These are phyloP conservation scores for Bombus huntii DNA, from an alignment of 1,140 invertebrate genomes.

Conservation along the genomic window DNA sequence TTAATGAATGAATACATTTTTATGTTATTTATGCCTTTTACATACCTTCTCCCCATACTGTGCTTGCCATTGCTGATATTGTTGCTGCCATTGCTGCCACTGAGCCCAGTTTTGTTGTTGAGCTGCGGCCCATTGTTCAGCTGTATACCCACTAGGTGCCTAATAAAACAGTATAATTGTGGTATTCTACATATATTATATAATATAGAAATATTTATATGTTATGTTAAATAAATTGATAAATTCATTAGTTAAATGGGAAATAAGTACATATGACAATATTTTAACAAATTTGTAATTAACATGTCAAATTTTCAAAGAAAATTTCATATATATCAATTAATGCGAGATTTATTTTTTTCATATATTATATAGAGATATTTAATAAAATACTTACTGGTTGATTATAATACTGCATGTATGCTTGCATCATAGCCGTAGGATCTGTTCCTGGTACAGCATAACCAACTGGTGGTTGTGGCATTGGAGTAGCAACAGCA, in stretches of 20 bases:
- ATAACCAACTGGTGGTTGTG: conserved; percentile 80
- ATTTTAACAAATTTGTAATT: not conserved
- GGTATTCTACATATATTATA: not conserved
- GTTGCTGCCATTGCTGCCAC: conserved; percentile 92
- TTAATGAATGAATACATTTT: conserved; percentile 13
- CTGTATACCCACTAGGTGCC: conserved; percentile 85
- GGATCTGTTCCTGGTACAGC: conserved; percentile 77
- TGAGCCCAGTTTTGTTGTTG: conserved; percentile 92
- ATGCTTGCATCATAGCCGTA: conserved; percentile 80
- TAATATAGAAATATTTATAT: not conserved
- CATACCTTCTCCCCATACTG: conserved; percentile 91
- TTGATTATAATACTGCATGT: conserved; percentile 82
- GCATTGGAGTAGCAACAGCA: conserved; percentile 75
- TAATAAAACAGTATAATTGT: conserved; percentile 55
- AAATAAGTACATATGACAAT: not conserved
- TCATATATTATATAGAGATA: not conserved
- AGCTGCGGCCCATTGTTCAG: conserved; percentile 87
- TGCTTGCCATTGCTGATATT: conserved; percentile 92
- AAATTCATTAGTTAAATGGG: not conserved
- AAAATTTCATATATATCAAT: not conserved
- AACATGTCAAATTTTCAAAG: not conserved
- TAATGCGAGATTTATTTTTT: not conserved
- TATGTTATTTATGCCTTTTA: not conserved
- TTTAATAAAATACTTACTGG: conserved; percentile 77
- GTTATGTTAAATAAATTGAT: not conserved